Conservation (phyloP, 2,113 vertebrate genomes). For the Lanius collurio region DNA sequence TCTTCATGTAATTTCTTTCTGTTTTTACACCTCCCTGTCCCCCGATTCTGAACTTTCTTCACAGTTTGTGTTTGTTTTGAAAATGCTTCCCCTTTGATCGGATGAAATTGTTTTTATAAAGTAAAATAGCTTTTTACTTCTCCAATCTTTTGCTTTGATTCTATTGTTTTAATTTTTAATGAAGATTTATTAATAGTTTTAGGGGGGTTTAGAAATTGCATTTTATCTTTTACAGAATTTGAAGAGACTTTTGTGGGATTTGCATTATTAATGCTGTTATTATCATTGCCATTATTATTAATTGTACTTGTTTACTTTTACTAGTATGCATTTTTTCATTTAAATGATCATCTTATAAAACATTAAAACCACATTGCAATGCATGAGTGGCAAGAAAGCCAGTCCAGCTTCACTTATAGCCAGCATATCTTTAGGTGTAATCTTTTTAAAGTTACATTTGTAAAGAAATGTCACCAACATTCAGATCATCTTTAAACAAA, state of each 20-base stretch:
- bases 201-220: not conserved
- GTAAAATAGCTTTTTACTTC: not conserved
- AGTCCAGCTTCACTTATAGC: not conserved
- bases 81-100: not conserved
- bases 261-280: constrained; percentile 50
- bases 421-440: not conserved
- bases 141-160: not conserved
- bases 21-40: not conserved
- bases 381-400: not conserved
- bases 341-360: not conserved
- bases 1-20: not conserved
- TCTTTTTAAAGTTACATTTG: not conserved
- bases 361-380: not conserved
- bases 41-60: not conserved
- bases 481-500: not conserved
- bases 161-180: constrained; percentile 46
- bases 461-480: not conserved
- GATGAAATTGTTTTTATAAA: not conserved
- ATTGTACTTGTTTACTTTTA: constrained; percentile 28
- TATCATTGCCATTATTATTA: not conserved
- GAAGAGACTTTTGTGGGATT: not conserved
- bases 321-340: not conserved
- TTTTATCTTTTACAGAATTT: not conserved
- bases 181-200: constrained; percentile 22
- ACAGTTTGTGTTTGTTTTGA: not conserved